Percentiles rank a stretch among this genome's conserved stretches.
phyloP scores from a whole-genome alignment of 2,888 invertebrate species.

The Dasysyrphus tricinctus region DNA sequence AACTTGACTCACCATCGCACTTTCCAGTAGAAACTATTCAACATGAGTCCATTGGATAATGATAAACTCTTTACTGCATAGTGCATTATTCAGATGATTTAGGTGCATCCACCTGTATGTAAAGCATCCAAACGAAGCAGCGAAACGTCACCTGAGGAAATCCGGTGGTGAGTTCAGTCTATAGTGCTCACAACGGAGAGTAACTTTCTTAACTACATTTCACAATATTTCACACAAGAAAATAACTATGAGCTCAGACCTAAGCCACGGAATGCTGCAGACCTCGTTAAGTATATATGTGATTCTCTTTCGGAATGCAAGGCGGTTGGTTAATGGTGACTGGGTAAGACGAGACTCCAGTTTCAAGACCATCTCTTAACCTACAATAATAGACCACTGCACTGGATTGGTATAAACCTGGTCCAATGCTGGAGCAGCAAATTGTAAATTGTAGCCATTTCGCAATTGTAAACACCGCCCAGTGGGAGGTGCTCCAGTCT shows the following conservation, averaged over 20 bases:
- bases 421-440: slow-evolving; percentile 60
- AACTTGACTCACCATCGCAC: too few relatives aligned
- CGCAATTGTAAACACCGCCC: slow-evolving; percentile 59
- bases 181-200: not conserved
- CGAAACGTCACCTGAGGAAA: too few relatives aligned
- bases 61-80: too few relatives aligned
- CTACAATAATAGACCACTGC: slow-evolving; percentile 37
- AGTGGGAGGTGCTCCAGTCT: slow-evolving; percentile 65
- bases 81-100: too few relatives aligned
- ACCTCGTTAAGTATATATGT: slow-evolving; percentile 48
- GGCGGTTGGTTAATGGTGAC: slow-evolving; percentile 57
- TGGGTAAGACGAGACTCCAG: slow-evolving; percentile 18
- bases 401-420: slow-evolving; percentile 48
- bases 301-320: slow-evolving; percentile 52
- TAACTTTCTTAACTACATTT: not conserved
- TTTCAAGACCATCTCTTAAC: slow-evolving; percentile 24
- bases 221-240: not conserved
- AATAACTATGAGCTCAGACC: not conserved
- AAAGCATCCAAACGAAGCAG: too few relatives aligned
- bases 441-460: slow-evolving; percentile 57
- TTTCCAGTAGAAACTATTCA: too few relatives aligned
- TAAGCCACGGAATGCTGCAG: slow-evolving; percentile 37
- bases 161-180: too few relatives aligned
- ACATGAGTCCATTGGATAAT: too few relatives aligned
- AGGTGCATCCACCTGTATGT: too few relatives aligned